These are phyloP conservation scores for Saturnia japonica DNA, from an alignment of 2,888 invertebrate genomes.

Conservation along the genomic window DNA sequence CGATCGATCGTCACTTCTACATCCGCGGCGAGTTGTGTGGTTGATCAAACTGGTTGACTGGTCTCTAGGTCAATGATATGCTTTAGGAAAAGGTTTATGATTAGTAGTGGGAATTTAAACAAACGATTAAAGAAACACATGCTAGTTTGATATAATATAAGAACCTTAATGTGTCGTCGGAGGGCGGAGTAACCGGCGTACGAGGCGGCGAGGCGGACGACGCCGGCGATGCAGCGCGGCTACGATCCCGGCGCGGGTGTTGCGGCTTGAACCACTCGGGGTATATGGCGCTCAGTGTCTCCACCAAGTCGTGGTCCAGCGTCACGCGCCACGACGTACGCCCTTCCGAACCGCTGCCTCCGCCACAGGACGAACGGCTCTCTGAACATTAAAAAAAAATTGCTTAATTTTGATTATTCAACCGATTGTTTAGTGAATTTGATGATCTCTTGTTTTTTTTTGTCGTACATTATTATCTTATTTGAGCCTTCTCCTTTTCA, in stretches of 20 bases:
- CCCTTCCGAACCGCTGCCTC: conserved; percentile 87
- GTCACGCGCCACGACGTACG: conserved; percentile 94
- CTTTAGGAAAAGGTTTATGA: conserved; percentile 2
- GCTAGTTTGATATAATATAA: not conserved
- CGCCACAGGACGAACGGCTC: conserved; percentile 88
- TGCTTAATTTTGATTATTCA: not conserved
- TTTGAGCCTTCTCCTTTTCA: not conserved
- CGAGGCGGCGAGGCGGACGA: conserved; percentile 63
- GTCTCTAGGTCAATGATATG: not conserved
- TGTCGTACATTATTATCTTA: not conserved
- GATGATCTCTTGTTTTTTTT: not conserved
- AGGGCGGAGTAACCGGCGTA: conserved; percentile 60
- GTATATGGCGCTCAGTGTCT: conserved; percentile 95
- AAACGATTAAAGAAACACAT: not conserved
- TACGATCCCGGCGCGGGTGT: conserved; percentile 69
- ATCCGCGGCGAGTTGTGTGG: not conserved
- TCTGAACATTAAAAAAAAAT: conserved; percentile 78
- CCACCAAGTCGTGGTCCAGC: conserved; percentile 95
- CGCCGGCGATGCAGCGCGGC: conserved; percentile 63
- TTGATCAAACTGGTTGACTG: conserved; percentile 2
- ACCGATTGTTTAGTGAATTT: not conserved
- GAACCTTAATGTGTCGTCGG: conserved; percentile 74
- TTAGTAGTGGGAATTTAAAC: conserved; percentile 4
- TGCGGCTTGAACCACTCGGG: conserved; percentile 94
- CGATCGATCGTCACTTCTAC: not conserved